phyloP scores from a whole-genome alignment of 2,888 invertebrate species.

The Lasius fuliginosus region DNA sequence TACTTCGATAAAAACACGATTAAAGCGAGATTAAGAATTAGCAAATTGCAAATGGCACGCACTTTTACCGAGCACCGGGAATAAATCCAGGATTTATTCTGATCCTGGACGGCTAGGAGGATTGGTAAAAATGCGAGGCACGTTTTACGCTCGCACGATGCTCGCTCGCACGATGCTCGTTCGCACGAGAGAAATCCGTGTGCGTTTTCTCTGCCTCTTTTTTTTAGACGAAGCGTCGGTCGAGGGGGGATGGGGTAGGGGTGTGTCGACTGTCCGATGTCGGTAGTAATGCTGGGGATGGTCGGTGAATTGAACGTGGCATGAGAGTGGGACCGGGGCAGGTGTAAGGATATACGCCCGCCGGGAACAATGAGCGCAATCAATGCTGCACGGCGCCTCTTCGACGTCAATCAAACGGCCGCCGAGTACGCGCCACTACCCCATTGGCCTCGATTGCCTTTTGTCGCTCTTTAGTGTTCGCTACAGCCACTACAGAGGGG shows the following conservation, averaged over 20 bases:
- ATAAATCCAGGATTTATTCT: constrained; percentile 33
- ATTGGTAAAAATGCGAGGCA: constrained; percentile 11
- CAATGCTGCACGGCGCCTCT: constrained; percentile 81
- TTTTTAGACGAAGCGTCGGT: constrained; percentile 19
- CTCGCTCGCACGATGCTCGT: constrained; percentile 5
- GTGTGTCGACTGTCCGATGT: constrained; percentile 20
- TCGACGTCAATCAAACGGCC: constrained; percentile 83
- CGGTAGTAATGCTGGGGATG: constrained; percentile 24
- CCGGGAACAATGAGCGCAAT: constrained; percentile 84
- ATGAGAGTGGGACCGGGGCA: constrained; percentile 51
- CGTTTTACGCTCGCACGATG: constrained; percentile 45
- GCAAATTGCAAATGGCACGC: constrained; percentile 32
- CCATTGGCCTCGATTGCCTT: constrained; percentile 84
- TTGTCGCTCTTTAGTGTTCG: constrained; percentile 78
- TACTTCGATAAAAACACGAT: not conserved
- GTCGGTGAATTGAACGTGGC: constrained; percentile 15
- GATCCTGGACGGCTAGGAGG: constrained; percentile 16
- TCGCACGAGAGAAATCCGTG: constrained; percentile 32
- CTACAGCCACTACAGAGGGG: constrained; percentile 57
- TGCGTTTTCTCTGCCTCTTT: constrained; percentile 34
- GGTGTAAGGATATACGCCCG: constrained; percentile 75
- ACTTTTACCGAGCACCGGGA: constrained; percentile 19
- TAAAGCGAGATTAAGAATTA: constrained; percentile 25
- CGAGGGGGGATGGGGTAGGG: not conserved
- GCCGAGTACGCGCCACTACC: constrained; percentile 80